These are phyloP conservation scores for Forbesichthys papilliferus DNA, from an alignment of 2,113 vertebrate genomes.

Conservation along the genomic window DNA sequence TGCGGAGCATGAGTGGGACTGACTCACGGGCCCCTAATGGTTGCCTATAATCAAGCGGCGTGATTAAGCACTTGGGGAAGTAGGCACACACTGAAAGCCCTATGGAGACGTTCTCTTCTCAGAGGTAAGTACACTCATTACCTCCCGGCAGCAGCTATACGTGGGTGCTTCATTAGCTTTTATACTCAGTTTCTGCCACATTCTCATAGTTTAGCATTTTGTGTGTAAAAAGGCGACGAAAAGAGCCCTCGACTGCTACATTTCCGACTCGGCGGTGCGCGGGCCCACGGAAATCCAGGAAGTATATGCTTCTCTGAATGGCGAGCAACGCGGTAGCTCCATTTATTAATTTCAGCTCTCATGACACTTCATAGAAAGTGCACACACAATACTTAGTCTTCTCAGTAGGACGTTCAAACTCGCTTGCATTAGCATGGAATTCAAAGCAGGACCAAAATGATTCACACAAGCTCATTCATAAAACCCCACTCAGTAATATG, in stretches of 20 bases:
- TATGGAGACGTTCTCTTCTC: conserved; percentile 70
- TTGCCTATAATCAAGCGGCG: conserved; percentile 73
- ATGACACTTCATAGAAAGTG: conserved; percentile 13
- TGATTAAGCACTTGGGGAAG: conserved; percentile 74
- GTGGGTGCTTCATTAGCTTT: conserved; percentile 75
- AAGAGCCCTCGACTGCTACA: conserved; percentile 58
- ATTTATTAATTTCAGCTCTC: conserved; percentile 9
- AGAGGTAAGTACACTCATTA: conserved; percentile 73
- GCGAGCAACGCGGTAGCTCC: conserved; percentile 42
- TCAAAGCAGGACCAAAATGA: conserved; percentile 11
- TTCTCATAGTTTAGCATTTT: conserved; percentile 58
- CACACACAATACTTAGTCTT: conserved; percentile 20
- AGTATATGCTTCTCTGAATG: conserved; percentile 25
- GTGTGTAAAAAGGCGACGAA: conserved; percentile 50
- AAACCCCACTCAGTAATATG: background rate
- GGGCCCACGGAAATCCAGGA: conserved; percentile 17
- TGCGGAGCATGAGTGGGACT: conserved; percentile 61
- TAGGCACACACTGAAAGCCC: conserved; percentile 67
- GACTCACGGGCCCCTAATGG: conserved; percentile 71
- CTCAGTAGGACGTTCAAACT: conserved; percentile 6
- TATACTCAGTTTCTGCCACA: conserved; percentile 58
- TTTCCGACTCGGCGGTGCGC: conserved; percentile 42
- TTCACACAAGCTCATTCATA: conserved; percentile 11
- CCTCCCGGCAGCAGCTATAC: conserved; percentile 53
- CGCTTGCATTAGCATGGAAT: conserved; percentile 1